A percentile compares a stretch with the other conserved stretches of the same genome.
Conservation (phyloP, 2,797 vertebrate species). For the Chromobotia macracanthus region DNA sequence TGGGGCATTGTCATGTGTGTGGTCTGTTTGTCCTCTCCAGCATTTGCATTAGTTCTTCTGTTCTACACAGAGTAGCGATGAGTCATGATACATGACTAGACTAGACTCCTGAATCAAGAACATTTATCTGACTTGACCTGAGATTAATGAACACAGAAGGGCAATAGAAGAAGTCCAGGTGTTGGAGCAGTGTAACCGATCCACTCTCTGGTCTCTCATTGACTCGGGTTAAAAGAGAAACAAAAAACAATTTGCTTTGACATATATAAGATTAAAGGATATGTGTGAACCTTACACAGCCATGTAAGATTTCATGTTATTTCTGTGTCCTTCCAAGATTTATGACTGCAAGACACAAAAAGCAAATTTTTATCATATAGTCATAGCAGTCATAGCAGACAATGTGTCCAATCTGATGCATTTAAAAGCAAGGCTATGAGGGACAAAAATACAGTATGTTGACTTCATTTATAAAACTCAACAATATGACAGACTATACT, state of each 20-base stretch:
- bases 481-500: background rate
- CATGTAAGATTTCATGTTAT: conserved; percentile 26
- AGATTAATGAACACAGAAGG: too few species aligned
- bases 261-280: conserved; percentile 30
- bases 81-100: too few species aligned
- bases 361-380: background rate
- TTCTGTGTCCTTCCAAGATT: conserved; percentile 23
- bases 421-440: background rate
- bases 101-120: too few species aligned
- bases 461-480: background rate
- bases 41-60: too few species aligned
- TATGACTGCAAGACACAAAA: background rate
- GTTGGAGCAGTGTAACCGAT: background rate
- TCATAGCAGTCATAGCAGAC: background rate
- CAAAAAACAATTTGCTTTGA: conserved; percentile 1
- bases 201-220: conserved; percentile 4
- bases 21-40: too few species aligned
- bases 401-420: background rate
- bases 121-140: too few species aligned
- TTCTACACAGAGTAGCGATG: too few species aligned
- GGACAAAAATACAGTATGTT: background rate
- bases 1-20: too few species aligned
- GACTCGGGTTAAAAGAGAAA: conserved; percentile 4
- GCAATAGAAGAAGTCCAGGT: background rate
- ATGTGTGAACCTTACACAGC: background rate